Conservation (phyloP, 2,797 vertebrate genomes). For the Pipistrellus kuhlii region DNA sequence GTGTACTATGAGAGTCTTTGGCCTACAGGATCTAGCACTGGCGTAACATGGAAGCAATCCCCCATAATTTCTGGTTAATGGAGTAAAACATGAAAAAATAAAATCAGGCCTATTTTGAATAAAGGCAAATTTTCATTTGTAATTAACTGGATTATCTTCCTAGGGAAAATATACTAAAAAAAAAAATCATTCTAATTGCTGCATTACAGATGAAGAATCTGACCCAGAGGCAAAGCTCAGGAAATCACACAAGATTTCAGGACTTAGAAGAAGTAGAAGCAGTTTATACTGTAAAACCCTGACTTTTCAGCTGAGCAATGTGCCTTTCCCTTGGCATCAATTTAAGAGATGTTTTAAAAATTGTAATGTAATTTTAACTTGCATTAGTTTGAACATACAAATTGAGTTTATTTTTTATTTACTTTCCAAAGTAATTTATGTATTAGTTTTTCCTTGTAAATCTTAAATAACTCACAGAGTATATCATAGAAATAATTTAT, state of each 20-base stretch:
- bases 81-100: neutral
- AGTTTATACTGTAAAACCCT: neutral
- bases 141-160: neutral
- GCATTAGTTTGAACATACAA: neutral
- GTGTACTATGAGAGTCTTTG: neutral
- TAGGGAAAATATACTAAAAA: neutral
- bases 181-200: neutral
- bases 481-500: neutral
- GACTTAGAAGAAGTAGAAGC: neutral
- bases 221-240: neutral
- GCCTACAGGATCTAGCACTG: neutral
- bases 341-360: neutral
- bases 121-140: neutral
- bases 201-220: neutral
- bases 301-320: neutral
- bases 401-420: neutral
- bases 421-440: neutral
- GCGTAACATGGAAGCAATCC: neutral
- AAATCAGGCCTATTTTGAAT: neutral
- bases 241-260: neutral
- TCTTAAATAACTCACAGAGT: neutral
- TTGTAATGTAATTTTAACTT: neutral
- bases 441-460: neutral
- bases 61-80: neutral
- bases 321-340: neutral